phyloP scores from a whole-genome alignment of 2,113 vertebrate species.

The Bujurquina vittata region DNA sequence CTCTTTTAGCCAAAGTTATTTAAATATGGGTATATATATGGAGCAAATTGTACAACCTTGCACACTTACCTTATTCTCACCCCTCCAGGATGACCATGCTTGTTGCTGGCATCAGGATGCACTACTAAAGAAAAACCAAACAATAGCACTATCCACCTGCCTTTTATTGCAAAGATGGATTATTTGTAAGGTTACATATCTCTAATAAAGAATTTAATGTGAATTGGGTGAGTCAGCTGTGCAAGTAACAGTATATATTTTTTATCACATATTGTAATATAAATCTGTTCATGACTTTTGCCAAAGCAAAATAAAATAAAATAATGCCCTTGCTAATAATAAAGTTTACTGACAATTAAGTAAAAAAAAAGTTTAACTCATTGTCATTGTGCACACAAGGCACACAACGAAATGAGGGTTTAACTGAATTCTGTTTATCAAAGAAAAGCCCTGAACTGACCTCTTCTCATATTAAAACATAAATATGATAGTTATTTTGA shows the following conservation, averaged over 20 bases:
- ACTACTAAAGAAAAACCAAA: background rate
- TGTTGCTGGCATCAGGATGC: background rate
- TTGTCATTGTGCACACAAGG: too few species aligned
- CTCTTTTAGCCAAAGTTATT: background rate
- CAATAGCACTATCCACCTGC: background rate
- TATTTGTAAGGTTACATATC: conserved; percentile 7
- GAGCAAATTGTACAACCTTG: background rate
- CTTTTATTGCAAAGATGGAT: conserved; percentile 13
- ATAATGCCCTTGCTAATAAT: background rate
- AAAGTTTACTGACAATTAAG: background rate
- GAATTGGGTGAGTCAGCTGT: background rate
- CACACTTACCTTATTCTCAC: background rate
- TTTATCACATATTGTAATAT: background rate
- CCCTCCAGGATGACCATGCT: background rate
- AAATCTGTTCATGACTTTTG: background rate
- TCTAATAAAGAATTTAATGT: background rate
- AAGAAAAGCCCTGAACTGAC: conserved; percentile 1
- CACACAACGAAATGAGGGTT: too few species aligned
- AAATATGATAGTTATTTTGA: background rate
- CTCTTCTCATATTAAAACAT: background rate
- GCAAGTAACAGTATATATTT: background rate
- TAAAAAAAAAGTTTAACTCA: too few species aligned
- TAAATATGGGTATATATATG: background rate
- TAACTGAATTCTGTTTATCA: background rate
- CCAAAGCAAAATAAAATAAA: background rate